phyloP scores from a whole-genome alignment of 53 echinoderm and acorn worm genomes.

The Actinopyga echinites region DNA sequence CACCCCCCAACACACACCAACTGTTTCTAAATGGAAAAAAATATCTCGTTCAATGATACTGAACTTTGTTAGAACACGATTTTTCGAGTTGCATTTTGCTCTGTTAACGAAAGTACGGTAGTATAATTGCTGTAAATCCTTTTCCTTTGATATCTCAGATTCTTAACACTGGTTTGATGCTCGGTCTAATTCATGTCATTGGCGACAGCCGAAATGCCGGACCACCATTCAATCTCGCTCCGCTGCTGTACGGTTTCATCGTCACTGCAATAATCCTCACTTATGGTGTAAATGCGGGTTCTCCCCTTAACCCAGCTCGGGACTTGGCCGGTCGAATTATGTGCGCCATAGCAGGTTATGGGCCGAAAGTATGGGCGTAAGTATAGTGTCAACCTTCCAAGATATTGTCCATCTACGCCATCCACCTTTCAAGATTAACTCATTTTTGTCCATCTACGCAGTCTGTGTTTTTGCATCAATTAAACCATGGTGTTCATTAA shows the following conservation, averaged over 20 bases:
- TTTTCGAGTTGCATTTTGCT: too few species aligned
- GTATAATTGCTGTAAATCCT: too few species aligned
- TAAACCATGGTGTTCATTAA: too few species aligned
- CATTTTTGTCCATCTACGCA: too few species aligned
- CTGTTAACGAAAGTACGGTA: too few species aligned
- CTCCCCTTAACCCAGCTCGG: conserved; percentile 55
- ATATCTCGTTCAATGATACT: too few species aligned
- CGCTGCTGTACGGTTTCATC: conserved; percentile 56
- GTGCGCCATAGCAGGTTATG: conserved; percentile 37
- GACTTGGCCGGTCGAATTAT: conserved; percentile 51
- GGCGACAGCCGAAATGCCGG: conserved; percentile 58
- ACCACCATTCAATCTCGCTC: conserved; percentile 36
- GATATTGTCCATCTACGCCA: too few species aligned
- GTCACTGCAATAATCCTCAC: conserved; percentile 47
- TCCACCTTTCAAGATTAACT: too few species aligned
- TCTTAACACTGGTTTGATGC: conserved; percentile 54
- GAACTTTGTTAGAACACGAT: too few species aligned
- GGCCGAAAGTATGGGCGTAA: conserved; percentile 55
- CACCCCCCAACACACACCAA: too few species aligned
- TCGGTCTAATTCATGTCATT: conserved; percentile 41
- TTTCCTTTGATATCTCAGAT: conserved; percentile 18
- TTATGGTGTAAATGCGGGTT: conserved; percentile 49
- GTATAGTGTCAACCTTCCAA: neutral
- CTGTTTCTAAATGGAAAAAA: too few species aligned
- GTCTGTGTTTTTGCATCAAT: too few species aligned